Evolutionary conservation across 2,888 invertebrate species (phyloP).

Genomic region (Campopleginae sp.): DNA sequence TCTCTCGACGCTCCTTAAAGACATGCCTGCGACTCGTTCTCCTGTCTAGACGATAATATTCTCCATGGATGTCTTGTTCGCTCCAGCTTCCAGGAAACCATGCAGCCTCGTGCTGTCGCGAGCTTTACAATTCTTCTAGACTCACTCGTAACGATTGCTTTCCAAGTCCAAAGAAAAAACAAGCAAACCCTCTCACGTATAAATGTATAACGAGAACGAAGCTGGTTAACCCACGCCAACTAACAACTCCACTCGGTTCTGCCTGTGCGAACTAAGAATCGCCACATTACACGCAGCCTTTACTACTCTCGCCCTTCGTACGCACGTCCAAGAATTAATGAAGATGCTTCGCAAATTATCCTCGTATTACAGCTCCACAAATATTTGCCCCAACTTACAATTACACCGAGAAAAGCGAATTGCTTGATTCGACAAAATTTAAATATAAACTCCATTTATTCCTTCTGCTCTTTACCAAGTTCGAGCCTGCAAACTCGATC

Average conservation of each 20-base stretch:
- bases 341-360: not conserved
- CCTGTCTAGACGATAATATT: constrained; percentile 2
- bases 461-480: too few species aligned
- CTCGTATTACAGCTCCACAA: not conserved
- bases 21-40: not conserved
- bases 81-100: constrained; percentile 7
- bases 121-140: constrained; percentile 24
- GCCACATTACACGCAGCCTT: constrained; percentile 37
- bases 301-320: not conserved
- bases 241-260: constrained; percentile 33
- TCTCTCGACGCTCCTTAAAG: not conserved
- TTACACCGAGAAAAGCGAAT: not conserved
- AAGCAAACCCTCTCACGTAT: not conserved
- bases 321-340: not conserved
- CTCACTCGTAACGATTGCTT: constrained; percentile 5
- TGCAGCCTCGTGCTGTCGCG: not conserved
- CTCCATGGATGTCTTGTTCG: not conserved
- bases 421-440: not conserved
- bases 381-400: not conserved
- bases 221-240: constrained; percentile 62
- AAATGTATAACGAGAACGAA: not conserved
- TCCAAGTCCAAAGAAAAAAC: constrained; percentile 18
- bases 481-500: too few species aligned
- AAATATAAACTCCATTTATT: not conserved
- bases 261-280: constrained; percentile 35